Evolutionary conservation across 2,888 invertebrate genomes (phyloP).

Genomic region (Drosophila niveifrons): DNA sequence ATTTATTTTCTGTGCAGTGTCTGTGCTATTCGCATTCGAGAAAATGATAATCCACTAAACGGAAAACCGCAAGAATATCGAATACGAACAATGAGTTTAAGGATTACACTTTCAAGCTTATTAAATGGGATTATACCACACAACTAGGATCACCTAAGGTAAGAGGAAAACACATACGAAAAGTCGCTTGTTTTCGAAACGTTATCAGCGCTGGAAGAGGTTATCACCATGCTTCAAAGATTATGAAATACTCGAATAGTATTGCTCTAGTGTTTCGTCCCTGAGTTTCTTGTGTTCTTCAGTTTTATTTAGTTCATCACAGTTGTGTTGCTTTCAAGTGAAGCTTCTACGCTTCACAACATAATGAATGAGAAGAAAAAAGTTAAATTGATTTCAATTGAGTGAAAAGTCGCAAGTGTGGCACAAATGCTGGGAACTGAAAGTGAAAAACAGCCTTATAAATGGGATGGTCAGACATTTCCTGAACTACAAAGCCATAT

Average conservation of each 20-base stretch:
- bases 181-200: background rate
- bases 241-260: conserved; percentile 17
- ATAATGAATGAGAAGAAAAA: conserved; percentile 49
- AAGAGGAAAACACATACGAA: conserved; percentile 8
- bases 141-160: conserved; percentile 59
- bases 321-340: background rate
- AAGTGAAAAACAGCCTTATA: conserved; percentile 5
- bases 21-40: conserved; percentile 12
- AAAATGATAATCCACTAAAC: conserved; percentile 18
- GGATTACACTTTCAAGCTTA: conserved; percentile 6
- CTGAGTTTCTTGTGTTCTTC: background rate
- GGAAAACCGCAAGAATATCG: background rate
- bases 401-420: conserved; percentile 22
- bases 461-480: background rate
- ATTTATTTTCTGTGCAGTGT: conserved; percentile 28
- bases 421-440: conserved; percentile 21
- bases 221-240: conserved; percentile 32
- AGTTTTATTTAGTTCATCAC: conserved; percentile 6
- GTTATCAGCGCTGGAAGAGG: conserved; percentile 25
- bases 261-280: conserved; percentile 1
- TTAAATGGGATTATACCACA: conserved; percentile 61
- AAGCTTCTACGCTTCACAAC: conserved; percentile 14
- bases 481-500: background rate
- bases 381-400: conserved; percentile 81
- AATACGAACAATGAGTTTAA: conserved; percentile 22